These are phyloP conservation scores for Litoditis marina DNA, from an alignment of 2,888 invertebrate species.

Conservation along the genomic window DNA sequence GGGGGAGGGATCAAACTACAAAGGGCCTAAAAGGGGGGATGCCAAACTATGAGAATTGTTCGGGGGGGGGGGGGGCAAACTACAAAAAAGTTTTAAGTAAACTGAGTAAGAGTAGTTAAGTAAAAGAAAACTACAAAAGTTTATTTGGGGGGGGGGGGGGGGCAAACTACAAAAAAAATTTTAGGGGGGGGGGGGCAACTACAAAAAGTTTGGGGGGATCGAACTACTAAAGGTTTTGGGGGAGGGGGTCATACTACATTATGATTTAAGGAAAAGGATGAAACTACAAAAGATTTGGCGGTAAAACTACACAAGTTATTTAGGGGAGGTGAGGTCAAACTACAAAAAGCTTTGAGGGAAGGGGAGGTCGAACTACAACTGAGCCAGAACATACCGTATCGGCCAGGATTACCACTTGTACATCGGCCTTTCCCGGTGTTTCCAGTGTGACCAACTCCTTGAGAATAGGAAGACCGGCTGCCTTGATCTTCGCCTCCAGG, in stretches of 20 bases:
- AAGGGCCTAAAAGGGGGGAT: too few species aligned
- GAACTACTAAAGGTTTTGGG: too few species aligned
- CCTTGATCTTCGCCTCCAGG: slow-evolving; percentile 75
- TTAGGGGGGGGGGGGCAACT: too few species aligned
- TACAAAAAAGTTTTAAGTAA: too few species aligned
- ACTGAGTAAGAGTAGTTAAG: too few species aligned
- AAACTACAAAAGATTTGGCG: not conserved
- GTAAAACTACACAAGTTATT: not conserved
- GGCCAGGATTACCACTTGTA: slow-evolving; percentile 88
- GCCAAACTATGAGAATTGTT: too few species aligned
- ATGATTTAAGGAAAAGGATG: not conserved
- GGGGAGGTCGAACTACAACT: not conserved
- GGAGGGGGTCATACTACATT: slow-evolving; percentile 75
- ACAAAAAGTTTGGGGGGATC: too few species aligned
- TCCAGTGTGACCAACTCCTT: slow-evolving; percentile 87
- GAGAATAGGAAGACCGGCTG: slow-evolving; percentile 73
- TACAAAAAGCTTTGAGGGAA: not conserved
- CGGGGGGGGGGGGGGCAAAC: too few species aligned
- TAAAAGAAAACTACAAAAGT: too few species aligned
- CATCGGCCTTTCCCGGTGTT: slow-evolving; percentile 94
- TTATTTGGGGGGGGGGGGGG: too few species aligned
- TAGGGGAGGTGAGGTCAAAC: not conserved
- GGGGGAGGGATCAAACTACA: too few species aligned
- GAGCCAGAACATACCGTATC: slow-evolving; percentile 88
- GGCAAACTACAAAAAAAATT: too few species aligned